phyloP scores from a whole-genome alignment of 1,140 invertebrate genomes.

The Caerostris darwini region DNA sequence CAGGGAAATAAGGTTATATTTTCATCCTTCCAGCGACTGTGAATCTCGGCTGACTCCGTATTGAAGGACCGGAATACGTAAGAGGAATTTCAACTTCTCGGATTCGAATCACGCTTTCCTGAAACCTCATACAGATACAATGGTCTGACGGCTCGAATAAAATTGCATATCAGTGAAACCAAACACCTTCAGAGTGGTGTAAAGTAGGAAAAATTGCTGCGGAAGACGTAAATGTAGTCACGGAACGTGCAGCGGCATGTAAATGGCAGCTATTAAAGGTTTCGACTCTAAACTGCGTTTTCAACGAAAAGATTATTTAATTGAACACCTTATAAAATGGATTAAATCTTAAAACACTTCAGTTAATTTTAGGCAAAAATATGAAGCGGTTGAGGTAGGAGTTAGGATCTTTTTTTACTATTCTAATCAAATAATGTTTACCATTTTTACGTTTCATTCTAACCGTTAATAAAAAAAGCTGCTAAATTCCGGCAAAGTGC shows the following conservation, averaged over 20 bases:
- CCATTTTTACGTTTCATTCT: no score
- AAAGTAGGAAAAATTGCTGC: neutral
- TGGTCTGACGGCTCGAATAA: conserved; percentile 44
- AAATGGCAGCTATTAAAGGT: neutral
- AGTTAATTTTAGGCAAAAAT: no score
- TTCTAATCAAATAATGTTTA: no score
- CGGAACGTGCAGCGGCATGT: neutral
- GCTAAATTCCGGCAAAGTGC: no score
- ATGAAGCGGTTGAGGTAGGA: no score
- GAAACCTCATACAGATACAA: conserved; percentile 40
- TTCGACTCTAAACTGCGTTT: no score
- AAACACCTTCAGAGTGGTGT: neutral
- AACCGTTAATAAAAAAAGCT: no score
- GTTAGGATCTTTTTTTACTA: no score
- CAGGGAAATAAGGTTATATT: conserved; percentile 46
- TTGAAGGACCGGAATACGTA: neutral
- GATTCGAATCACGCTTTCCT: conserved; percentile 12
- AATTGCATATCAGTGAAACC: conserved; percentile 40
- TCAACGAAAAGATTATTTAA: neutral
- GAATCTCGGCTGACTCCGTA: neutral
- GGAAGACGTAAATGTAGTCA: neutral
- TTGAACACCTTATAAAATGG: no score
- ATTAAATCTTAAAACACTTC: no score
- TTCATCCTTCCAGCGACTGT: conserved; percentile 4
- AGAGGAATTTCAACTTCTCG: neutral